Percentiles rank a stretch among this genome's conserved stretches.
Conservation (phyloP, 1,140 invertebrate species). For the Aphidius ervi region DNA sequence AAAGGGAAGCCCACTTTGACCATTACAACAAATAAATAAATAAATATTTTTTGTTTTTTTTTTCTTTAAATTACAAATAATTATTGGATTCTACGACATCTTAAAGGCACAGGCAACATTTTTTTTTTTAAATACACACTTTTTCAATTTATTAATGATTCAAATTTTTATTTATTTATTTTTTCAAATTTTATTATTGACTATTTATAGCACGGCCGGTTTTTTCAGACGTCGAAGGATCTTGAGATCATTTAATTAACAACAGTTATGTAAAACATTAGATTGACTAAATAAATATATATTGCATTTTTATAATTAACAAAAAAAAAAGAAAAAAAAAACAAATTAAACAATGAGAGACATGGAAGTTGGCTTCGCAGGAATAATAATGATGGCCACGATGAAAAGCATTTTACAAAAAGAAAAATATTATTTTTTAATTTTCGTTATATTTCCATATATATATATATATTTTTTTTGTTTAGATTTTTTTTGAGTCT, state of each 20-base stretch:
- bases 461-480: too few relatives aligned
- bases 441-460: too few relatives aligned
- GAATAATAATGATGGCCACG: too few relatives aligned
- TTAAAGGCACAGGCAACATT: conserved; percentile 49
- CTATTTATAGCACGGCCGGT: conserved; percentile 26
- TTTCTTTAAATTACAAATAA: conserved; percentile 27
- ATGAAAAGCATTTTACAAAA: too few relatives aligned
- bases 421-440: too few relatives aligned
- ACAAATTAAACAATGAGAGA: too few relatives aligned
- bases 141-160: too few relatives aligned
- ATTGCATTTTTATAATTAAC: too few relatives aligned
- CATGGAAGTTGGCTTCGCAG: too few relatives aligned
- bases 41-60: conserved; percentile 14
- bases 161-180: conserved; percentile 27
- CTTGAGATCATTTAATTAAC: neutral
- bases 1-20: conserved; percentile 41
- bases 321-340: too few relatives aligned
- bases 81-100: conserved; percentile 36
- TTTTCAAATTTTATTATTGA: conserved; percentile 32
- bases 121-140: conserved; percentile 30
- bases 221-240: neutral
- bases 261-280: conserved; percentile 17
- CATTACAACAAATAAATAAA: conserved; percentile 33
- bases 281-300: too few relatives aligned
- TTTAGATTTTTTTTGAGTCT: too few relatives aligned